A percentile compares a stretch with the other conserved stretches of the same genome.
Conservation (phyloP, 2,888 invertebrate genomes). For the Noctua pronuba region DNA sequence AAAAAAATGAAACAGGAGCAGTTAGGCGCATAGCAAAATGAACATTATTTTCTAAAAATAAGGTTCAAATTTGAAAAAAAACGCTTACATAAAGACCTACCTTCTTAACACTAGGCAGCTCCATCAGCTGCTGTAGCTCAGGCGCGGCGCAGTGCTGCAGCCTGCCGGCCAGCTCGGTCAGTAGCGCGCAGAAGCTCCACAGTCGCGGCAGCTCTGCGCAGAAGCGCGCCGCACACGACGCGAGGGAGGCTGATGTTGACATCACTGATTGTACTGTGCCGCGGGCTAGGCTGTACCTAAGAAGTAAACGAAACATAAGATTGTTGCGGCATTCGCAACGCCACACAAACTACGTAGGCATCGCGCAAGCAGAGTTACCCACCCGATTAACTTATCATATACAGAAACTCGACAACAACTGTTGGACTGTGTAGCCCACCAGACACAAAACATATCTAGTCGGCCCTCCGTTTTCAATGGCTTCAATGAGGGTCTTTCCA, state of each 20-base stretch:
- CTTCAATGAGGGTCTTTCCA: background rate
- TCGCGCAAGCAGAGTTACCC: too few species aligned
- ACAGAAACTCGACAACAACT: background rate
- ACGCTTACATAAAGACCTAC: background rate
- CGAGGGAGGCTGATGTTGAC: constrained; percentile 92
- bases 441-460: background rate
- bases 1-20: too few species aligned
- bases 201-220: constrained; percentile 95
- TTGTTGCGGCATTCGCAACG: too few species aligned
- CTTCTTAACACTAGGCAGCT: constrained; percentile 96
- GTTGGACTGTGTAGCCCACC: too few species aligned
- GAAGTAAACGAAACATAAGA: background rate
- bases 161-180: constrained; percentile 93
- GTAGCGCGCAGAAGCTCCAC: constrained; percentile 95
- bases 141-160: constrained; percentile 95
- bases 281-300: constrained; percentile 92
- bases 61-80: too few species aligned
- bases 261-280: constrained; percentile 95
- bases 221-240: constrained; percentile 94
- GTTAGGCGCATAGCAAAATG: too few species aligned
- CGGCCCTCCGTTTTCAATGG: background rate
- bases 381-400: background rate
- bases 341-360: too few species aligned
- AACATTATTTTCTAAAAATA: too few species aligned
- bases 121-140: constrained; percentile 95